Percentiles rank a stretch among this genome's conserved stretches.
These are phyloP conservation scores for Drosophila albomicans DNA, from an alignment of 1,140 invertebrate species.

Conservation along the genomic window DNA sequence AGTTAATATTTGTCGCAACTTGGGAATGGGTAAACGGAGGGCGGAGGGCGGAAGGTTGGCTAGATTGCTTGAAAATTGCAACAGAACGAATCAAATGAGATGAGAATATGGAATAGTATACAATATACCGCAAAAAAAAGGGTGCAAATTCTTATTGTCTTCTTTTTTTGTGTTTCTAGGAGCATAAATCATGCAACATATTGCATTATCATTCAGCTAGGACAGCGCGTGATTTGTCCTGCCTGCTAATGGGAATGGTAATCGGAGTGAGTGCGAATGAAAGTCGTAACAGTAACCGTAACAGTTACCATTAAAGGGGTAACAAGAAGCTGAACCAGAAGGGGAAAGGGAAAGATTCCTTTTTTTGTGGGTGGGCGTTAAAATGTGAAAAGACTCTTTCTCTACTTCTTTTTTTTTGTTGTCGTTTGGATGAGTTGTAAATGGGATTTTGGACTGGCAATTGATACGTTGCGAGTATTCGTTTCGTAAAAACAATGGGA, in stretches of 20 bases:
- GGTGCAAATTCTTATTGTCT: constrained; percentile 41
- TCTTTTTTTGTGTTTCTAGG: constrained; percentile 16
- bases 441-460: constrained; percentile 13
- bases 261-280: constrained; percentile 18
- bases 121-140: constrained; percentile 40
- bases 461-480: constrained; percentile 21
- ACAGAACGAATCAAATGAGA: constrained; percentile 16
- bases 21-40: constrained; percentile 1
- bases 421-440: not conserved
- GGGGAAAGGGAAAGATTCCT: constrained; percentile 18
- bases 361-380: constrained; percentile 10
- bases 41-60: not conserved
- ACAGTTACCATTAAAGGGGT: not conserved
- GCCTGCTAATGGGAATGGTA: constrained; percentile 41
- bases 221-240: constrained; percentile 45
- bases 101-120: constrained; percentile 17
- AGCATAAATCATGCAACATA: constrained; percentile 84
- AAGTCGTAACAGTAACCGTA: constrained; percentile 6
- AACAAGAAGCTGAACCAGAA: not conserved
- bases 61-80: constrained; percentile 40
- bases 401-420: too few relatives aligned
- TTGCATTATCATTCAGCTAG: constrained; percentile 76
- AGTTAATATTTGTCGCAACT: constrained; percentile 78
- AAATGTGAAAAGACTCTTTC: not conserved
- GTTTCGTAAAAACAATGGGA: constrained; percentile 18